Base-by-base conservation (phyloP, 2,888 invertebrate genomes). In the Ptilodon capucinus region DNA sequence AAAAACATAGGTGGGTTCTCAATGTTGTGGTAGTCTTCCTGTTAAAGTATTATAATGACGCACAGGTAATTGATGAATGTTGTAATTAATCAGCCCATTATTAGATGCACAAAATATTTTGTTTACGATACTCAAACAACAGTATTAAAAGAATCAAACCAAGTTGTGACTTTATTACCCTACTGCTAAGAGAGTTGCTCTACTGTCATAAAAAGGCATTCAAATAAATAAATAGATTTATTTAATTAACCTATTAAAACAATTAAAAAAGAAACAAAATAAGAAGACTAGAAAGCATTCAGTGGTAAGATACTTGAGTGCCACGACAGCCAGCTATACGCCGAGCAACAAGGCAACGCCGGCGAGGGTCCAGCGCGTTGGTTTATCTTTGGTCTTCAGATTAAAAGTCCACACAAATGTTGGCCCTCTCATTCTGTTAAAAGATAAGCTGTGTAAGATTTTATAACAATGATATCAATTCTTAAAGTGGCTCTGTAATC, bases 321-420 rank as follows among this genome's bases (percentile, higher is more conserved):
- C 11, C 8, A 9, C 4, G 2, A 35, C 5, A 14, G 14, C 11
- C 8, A 8, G n/a, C 68, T 93, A 98, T 56, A 96, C 94, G 75
- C 97, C 97, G 40, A 99, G 92, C 41, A 99, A 86, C 35, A 99
- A 92, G 2, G 98, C 97, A 0, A 98, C 98, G 2, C 99, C 98
- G 3, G 96, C 98, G 38, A 99, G 91, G 6, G 97, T 95, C 98
- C 98, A 99, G 72, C 97, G 97, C 0, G 97, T 94, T 0, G 98
- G 93, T 64, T 95, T 96, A 68, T 97, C 97, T 75, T 94, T 96
- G 11, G 96, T 97, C 89, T 95, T 96, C 51, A 99, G 90, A 83
- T 97, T 97, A 79, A 99, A 98, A 0, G 98, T 98, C 98, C 98
- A 98, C 9, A 99, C 97, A 74, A 94, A 99, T 0, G 98, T 98